Percentiles rank a stretch among this genome's conserved stretches.
phyloP scores from a whole-genome alignment of 1,140 invertebrate species.

The Arctopsyche grandis region DNA sequence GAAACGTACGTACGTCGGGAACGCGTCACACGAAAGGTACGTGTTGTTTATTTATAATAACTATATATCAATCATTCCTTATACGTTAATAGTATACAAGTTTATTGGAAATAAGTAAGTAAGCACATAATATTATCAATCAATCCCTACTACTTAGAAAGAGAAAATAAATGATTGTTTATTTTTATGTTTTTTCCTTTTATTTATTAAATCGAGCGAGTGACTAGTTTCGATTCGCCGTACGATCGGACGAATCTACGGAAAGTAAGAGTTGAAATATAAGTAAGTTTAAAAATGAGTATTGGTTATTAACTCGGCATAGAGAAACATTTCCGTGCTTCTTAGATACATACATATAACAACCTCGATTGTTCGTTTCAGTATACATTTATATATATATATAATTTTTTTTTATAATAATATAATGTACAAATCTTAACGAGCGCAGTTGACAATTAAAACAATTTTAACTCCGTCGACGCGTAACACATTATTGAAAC shows the following conservation, averaged over 20 bases:
- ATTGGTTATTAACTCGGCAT: neutral
- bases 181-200: no score
- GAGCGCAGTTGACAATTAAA: neutral
- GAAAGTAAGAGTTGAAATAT: neutral
- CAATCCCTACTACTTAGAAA: slow-evolving; percentile 1
- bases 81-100: slow-evolving; percentile 43
- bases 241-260: neutral
- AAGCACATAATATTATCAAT: slow-evolving; percentile 10
- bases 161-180: slow-evolving; percentile 15
- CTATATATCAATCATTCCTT: slow-evolving; percentile 36
- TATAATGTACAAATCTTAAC: slow-evolving; percentile 26
- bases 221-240: slow-evolving; percentile 16
- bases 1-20: neutral
- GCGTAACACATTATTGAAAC: neutral
- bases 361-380: slow-evolving; percentile 10
- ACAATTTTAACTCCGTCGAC: neutral
- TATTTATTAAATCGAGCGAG: neutral
- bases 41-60: neutral
- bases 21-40: neutral
- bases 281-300: slow-evolving; percentile 5
- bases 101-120: slow-evolving; percentile 29
- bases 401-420: no score
- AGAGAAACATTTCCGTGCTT: slow-evolving; percentile 27
- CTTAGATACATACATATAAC: neutral
- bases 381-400: slow-evolving; percentile 21